Evolutionary conservation across 2,797 vertebrate species (phyloP), one percentile per base, ranked within the genome.

Genomic region (Lacerta viridis): DNA sequence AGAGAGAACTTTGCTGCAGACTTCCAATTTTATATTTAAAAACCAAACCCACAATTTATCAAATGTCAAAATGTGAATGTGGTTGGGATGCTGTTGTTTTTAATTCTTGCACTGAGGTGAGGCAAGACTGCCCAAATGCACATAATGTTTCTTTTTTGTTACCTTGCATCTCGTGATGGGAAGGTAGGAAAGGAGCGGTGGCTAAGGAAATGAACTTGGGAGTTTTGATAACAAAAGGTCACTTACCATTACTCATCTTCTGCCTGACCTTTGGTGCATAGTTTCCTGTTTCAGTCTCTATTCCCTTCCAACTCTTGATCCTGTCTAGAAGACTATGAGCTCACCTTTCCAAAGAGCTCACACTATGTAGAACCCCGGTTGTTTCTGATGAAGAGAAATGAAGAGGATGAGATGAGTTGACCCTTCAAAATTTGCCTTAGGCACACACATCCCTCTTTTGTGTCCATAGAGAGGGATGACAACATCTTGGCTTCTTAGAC

Each of bases 1-100:
- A 86, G 2, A 23, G 18, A 89, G 20, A 90, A 3, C 1, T 91
- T 90, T 94, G 83, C 90, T 89, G 76, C 72, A 91, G 92, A 86
- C 82, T 78, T n/a, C 71, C 36, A 83, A 61, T 72, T 69, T 69
- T 76, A 80, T 20, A 75, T 43, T 74, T 43, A 36, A 61, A 61
- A 71, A 27, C 29, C 27, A 76, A 83, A 36, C 27, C 50, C 82
- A 75, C 77, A 50, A 15, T 50, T 80, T 50, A 43, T 66, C 59
- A 23, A 18, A 86, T 23, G 0, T 77, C 18, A 39, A 33, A 71
- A 36, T 25, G 55, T n/a, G 71, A 33, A 72, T 74, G 55, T 59
- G 55, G 55, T 59, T 3, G 61, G 18, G 72, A 27, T 20, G 9
- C 39, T 66, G 39, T n/a, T 43, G 25, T 59, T 80, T 72, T 59